Evolutionary conservation across 2,888 invertebrate species (phyloP), one percentile per base, ranked within the genome.

Genomic region (Cantharis flavilabris): DNA sequence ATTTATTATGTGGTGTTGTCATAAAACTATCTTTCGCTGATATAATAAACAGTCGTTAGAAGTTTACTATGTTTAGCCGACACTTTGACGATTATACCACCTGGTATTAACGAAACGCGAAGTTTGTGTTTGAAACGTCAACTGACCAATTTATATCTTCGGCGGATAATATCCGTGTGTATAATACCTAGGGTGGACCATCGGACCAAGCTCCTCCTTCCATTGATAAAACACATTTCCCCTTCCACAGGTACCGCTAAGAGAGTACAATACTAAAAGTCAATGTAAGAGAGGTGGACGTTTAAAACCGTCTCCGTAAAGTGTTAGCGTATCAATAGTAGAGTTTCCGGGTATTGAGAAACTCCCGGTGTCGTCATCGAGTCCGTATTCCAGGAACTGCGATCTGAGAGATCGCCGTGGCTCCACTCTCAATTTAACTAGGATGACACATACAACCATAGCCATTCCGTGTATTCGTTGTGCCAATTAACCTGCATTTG

Each of bases 121-220:
- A 73, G 77, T 71, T 77, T 79, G 74, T 80, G 79, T 77, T 77
- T 77, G 69, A 73, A 80, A 76, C 80, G 79, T 80, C 76, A 80
- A 80, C 80, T 80, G 80, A 79, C 79, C 75, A 80, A 73, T 80
- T 77, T 79, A 80, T 80, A 80, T 79, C 77, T 80, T 76, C 73
- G 76, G 77, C 79, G 79, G 75, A 79, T 76, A 80, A 80, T 78
- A 79, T 79, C 79, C 79, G 79, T 77, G 74, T 76, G 77, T 79
- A 77, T 77, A 73, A 79, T 76, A 72, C 72, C 76, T 72, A 77
- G 77, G 79, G 79, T 77, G 77, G 77, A 75, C 72, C 77, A 67
- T 62, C 73, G 71, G 69, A 65, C 72, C 65, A 67, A 76, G 75
- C 79, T 73, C 77, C 79, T 77, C 79, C 79, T 77, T 76, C 79